A percentile compares a stretch with the other conserved stretches of the same genome.
Conservation (phyloP, 1,140 invertebrate genomes). For the Panagrolaimus sp. region DNA sequence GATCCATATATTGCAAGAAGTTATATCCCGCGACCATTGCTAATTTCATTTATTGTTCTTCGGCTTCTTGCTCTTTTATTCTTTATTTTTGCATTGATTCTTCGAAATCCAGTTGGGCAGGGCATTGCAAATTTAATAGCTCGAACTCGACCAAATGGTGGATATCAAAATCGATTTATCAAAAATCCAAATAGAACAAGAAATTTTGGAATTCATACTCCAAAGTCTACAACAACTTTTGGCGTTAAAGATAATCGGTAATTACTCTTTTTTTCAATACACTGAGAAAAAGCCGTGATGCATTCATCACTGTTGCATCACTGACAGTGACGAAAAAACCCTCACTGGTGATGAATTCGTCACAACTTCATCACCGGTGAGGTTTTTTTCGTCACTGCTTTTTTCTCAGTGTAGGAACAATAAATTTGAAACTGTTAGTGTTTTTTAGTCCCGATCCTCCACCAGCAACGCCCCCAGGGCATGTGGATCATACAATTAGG, state of each 20-base stretch:
- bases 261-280: constrained; percentile 18
- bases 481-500: constrained; percentile 49
- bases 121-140: not conserved
- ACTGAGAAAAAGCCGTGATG: no score
- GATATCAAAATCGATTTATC: constrained; percentile 17
- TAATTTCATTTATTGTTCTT: constrained; percentile 36
- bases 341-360: no score
- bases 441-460: constrained; percentile 28
- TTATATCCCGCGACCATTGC: constrained; percentile 37
- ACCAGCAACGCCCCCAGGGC: constrained; percentile 38
- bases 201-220: constrained; percentile 25
- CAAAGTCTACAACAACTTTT: constrained; percentile 34
- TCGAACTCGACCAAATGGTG: not conserved
- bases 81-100: constrained; percentile 27
- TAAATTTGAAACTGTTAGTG: no score
- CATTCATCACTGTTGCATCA: no score
- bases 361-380: no score
- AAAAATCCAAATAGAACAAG: constrained; percentile 27
- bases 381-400: no score
- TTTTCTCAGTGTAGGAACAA: no score
- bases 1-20: constrained; percentile 40
- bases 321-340: no score
- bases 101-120: constrained; percentile 15
- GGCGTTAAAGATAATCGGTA: constrained; percentile 19
- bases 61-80: constrained; percentile 35